These are phyloP conservation scores for Tetragnatha versicolor DNA, from an alignment of 1,140 invertebrate genomes.

Conservation along the genomic window DNA sequence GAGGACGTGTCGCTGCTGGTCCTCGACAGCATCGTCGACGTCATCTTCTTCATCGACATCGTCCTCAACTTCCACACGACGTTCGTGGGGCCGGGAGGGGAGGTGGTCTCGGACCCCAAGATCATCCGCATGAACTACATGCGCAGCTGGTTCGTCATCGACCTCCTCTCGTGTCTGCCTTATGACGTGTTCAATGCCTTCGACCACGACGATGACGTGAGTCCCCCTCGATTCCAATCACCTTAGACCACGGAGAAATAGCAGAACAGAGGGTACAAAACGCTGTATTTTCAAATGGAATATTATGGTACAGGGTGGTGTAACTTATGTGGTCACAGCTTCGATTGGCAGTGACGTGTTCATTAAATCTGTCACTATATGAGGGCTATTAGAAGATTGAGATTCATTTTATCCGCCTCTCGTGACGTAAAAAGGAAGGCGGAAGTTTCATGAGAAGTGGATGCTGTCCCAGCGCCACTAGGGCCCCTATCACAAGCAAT, in stretches of 20 bases:
- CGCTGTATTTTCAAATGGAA: no score
- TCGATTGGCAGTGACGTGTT: no score
- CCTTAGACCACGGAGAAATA: neutral
- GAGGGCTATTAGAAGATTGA: no score
- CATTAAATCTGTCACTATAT: no score
- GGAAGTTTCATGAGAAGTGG: no score
- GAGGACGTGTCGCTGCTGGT: constrained; percentile 97
- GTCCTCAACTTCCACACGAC: constrained; percentile 99
- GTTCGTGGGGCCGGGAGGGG: constrained; percentile 96
- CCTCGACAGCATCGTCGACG: constrained; percentile 98
- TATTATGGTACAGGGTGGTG: no score
- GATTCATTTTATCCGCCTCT: no score
- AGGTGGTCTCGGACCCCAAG: constrained; percentile 97
- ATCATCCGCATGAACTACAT: constrained; percentile 98
- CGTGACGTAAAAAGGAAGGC: no score
- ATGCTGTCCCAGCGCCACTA: no score
- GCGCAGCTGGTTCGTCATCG: constrained; percentile 99
- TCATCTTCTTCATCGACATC: constrained; percentile 99
- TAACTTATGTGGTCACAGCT: no score
- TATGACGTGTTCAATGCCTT: constrained; percentile 99
- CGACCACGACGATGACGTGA: constrained; percentile 97
- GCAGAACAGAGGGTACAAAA: no score
- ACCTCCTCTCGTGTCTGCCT: constrained; percentile 97
- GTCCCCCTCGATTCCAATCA: constrained; percentile 62
- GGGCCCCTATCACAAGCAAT: no score